Conservation (phyloP, 23 tunicate genomes). For the Ascidia mentula region DNA sequence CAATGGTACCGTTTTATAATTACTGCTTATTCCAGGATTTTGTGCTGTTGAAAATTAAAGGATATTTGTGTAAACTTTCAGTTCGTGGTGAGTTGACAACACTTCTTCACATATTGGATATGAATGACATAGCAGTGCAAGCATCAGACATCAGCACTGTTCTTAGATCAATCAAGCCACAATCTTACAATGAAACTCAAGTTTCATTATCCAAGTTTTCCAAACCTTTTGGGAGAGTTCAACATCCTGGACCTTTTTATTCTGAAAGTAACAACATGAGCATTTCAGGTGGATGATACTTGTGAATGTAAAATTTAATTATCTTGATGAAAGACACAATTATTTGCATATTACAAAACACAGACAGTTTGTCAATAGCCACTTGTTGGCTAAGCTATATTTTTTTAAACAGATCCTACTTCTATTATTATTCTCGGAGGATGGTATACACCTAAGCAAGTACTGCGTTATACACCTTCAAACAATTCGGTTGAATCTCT, state of each 20-base stretch:
- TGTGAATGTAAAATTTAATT: too few species aligned
- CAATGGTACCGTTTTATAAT: neutral
- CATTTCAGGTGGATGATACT: too few species aligned
- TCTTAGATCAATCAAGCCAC: neutral
- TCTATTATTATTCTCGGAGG: conserved; percentile 1
- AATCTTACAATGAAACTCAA: neutral
- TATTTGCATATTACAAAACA: too few species aligned
- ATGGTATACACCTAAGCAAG: neutral
- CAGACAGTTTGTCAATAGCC: too few species aligned
- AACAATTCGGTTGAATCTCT: neutral
- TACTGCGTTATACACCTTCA: neutral
- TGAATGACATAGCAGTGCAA: neutral
- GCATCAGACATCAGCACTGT: neutral
- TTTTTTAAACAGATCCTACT: neutral
- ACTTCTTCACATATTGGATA: neutral
- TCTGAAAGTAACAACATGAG: too few species aligned
- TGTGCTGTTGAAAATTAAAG: neutral
- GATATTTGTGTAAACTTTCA: neutral
- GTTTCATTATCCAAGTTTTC: neutral
- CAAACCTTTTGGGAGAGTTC: neutral
- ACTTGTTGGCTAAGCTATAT: too few species aligned
- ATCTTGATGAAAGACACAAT: too few species aligned
- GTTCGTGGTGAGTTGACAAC: neutral
- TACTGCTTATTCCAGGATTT: neutral
- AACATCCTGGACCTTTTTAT: neutral